phyloP scores from a whole-genome alignment of 1,140 invertebrate genomes.

The Drosophila bipectinata region DNA sequence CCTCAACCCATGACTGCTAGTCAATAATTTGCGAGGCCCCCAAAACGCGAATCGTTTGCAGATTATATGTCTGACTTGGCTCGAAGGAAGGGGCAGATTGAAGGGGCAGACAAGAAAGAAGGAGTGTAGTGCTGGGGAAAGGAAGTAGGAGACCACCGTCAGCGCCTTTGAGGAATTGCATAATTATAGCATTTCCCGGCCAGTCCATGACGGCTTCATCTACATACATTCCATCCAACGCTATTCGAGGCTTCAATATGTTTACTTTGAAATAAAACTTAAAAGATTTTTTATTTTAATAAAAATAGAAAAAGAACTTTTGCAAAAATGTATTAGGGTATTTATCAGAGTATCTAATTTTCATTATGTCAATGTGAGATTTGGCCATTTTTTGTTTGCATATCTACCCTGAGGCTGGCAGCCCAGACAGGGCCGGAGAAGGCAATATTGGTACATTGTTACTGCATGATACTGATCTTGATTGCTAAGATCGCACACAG shows the following conservation, averaged over 20 bases:
- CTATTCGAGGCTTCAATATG: constrained; percentile 62
- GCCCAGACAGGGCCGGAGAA: constrained; percentile 37
- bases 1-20: constrained; percentile 62
- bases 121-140: neutral
- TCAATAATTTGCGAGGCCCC: constrained; percentile 73
- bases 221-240: constrained; percentile 55
- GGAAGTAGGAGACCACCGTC: constrained; percentile 66
- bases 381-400: constrained; percentile 16
- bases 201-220: constrained; percentile 37
- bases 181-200: constrained; percentile 78
- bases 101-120: neutral
- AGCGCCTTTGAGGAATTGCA: constrained; percentile 83
- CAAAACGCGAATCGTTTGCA: constrained; percentile 61
- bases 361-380: constrained; percentile 3
- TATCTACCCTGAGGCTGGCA: constrained; percentile 37
- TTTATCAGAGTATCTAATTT: constrained; percentile 45
- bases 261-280: constrained; percentile 29
- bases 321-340: no score
- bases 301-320: no score
- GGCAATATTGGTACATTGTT: constrained; percentile 78
- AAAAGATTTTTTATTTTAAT: neutral
- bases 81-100: constrained; percentile 1
- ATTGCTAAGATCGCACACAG: constrained; percentile 78
- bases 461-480: constrained; percentile 76
- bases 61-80: constrained; percentile 54